These are phyloP conservation scores for Synergus itoensis DNA, from an alignment of 2,888 invertebrate species.

Conservation along the genomic window DNA sequence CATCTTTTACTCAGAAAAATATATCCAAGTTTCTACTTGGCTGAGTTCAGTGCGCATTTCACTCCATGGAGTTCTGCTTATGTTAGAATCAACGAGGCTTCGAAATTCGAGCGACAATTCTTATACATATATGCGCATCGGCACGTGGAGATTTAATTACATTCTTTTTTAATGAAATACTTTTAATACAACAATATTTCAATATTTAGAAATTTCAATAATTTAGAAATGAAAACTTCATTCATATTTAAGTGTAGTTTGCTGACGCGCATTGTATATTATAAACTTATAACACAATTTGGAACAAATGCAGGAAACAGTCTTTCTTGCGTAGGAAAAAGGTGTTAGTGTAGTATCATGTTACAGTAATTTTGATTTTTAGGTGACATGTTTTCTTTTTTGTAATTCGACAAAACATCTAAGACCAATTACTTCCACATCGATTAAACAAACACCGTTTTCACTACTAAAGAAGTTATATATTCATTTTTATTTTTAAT, in stretches of 20 bases:
- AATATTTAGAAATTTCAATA: too few species aligned
- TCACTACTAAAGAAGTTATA: neutral
- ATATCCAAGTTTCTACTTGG: constrained; percentile 9
- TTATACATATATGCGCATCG: too few species aligned
- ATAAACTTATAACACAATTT: neutral
- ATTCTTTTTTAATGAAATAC: neutral
- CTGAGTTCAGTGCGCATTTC: neutral
- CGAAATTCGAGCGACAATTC: neutral
- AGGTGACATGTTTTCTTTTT: too few species aligned
- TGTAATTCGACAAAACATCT: too few species aligned
- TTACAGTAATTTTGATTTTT: too few species aligned
- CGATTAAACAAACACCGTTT: too few species aligned
- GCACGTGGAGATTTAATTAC: neutral
- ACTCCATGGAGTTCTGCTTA: neutral
- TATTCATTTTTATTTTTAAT: constrained; percentile 6
- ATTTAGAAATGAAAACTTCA: neutral
- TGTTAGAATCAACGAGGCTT: constrained; percentile 1
- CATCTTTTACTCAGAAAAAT: constrained; percentile 26
- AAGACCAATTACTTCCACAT: too few species aligned
- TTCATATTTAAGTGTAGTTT: neutral
- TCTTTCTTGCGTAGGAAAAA: neutral
- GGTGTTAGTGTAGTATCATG: too few species aligned
- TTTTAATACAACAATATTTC: neutral
- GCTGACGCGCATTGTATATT: neutral
- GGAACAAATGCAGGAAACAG: neutral